A percentile compares a stretch with the other conserved stretches of the same genome.
These are phyloP conservation scores for Matsumyia berberina DNA, from an alignment of 2,888 invertebrate species.

Conservation along the genomic window DNA sequence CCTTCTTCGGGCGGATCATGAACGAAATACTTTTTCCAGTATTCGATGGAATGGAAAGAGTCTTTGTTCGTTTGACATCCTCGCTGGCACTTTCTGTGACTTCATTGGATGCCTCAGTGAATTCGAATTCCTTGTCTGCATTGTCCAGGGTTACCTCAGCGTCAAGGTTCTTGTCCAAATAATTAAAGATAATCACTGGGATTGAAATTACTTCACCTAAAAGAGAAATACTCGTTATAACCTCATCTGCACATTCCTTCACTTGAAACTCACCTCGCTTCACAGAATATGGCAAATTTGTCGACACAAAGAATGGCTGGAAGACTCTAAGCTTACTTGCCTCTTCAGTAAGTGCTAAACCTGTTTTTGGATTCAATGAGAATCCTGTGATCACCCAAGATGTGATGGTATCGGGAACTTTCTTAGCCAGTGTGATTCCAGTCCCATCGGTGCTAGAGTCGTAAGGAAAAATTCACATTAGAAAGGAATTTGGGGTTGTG, in stretches of 20 bases:
- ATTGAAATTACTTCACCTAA: conserved; percentile 94
- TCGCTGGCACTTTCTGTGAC: conserved; percentile 88
- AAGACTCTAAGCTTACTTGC: conserved; percentile 90
- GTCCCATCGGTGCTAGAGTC: conserved; percentile 78
- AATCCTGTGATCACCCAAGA: conserved; percentile 94
- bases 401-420: conserved; percentile 92
- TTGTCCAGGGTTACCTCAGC: conserved; percentile 94
- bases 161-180: conserved; percentile 90
- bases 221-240: conserved; percentile 71
- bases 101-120: conserved; percentile 91
- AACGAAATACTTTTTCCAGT: conserved; percentile 92
- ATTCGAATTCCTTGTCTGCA: conserved; percentile 91
- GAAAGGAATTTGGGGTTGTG: too few species aligned
- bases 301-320: conserved; percentile 92
- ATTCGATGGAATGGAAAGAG: conserved; percentile 88
- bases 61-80: conserved; percentile 81
- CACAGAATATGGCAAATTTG: conserved; percentile 95
- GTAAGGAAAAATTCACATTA: conserved; percentile 26
- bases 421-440: conserved; percentile 83
- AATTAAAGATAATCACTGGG: conserved; percentile 95
- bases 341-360: conserved; percentile 90
- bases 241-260: background rate
- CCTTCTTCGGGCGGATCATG: conserved; percentile 90
- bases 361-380: conserved; percentile 90
- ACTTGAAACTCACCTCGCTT: conserved; percentile 90